These are phyloP conservation scores for Macrocentrus cingulum DNA, from an alignment of 1,140 invertebrate genomes.

Conservation along the genomic window DNA sequence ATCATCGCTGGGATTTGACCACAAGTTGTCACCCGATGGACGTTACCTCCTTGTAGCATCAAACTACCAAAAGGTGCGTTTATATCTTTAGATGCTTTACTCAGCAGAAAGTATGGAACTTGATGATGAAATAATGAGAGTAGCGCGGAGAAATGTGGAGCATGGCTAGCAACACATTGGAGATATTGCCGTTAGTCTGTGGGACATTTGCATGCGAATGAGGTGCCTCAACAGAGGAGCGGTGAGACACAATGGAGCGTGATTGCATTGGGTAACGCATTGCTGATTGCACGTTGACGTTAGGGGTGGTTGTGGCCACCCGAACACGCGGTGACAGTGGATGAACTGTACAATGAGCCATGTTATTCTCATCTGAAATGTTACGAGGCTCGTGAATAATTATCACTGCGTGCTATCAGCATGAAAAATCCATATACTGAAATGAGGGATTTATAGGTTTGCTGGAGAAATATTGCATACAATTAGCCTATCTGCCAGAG, in stretches of 20 bases:
- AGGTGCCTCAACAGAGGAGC: constrained; percentile 35
- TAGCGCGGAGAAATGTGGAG: not conserved
- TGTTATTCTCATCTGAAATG: no score
- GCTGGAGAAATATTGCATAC: no score
- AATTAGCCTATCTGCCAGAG: constrained; percentile 8
- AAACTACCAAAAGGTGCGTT: constrained; percentile 61
- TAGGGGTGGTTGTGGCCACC: not conserved
- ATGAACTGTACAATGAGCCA: constrained; percentile 7
- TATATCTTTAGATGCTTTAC: not conserved
- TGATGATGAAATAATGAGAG: no score
- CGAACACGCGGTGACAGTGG: not conserved
- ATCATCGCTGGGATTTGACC: constrained; percentile 50
- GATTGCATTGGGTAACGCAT: constrained; percentile 43
- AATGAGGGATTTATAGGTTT: no score
- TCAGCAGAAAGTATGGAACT: no score
- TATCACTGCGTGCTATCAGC: no score
- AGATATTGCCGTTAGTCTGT: constrained; percentile 13
- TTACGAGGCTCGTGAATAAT: no score
- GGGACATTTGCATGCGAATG: constrained; percentile 44
- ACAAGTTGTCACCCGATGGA: constrained; percentile 59
- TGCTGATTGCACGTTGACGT: constrained; percentile 37
- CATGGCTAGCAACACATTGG: constrained; percentile 2
- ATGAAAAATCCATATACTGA: no score
- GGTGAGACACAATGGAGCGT: constrained; percentile 36
- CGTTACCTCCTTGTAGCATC: constrained; percentile 60